Conservation (phyloP, 2,797 vertebrate species). For the Helostoma temminkii region DNA sequence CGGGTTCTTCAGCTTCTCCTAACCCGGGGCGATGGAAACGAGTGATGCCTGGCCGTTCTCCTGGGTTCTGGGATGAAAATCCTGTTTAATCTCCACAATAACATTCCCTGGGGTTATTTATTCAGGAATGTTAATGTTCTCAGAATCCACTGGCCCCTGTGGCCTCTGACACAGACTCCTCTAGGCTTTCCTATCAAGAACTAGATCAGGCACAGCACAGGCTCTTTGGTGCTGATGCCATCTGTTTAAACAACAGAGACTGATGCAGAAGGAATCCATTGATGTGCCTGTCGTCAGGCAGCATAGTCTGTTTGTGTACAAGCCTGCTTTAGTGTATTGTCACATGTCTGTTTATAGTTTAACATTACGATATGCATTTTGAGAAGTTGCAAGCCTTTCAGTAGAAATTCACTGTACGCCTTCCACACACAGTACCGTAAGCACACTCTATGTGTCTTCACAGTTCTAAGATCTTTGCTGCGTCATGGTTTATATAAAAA, state of each 20-base stretch:
- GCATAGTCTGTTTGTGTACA: slow-evolving; percentile 7
- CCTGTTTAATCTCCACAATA: slow-evolving; percentile 79
- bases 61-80: slow-evolving; percentile 72
- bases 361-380: not conserved
- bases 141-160: slow-evolving; percentile 63
- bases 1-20: slow-evolving; percentile 39
- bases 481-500: slow-evolving; percentile 66
- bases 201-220: slow-evolving; percentile 63
- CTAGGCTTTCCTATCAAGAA: slow-evolving; percentile 70
- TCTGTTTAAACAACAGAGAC: slow-evolving; percentile 69
- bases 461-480: slow-evolving; percentile 36
- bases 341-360: slow-evolving; percentile 22
- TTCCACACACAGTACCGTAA: slow-evolving; percentile 49
- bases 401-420: slow-evolving; percentile 13
- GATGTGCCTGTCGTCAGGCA: slow-evolving; percentile 46
- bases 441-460: too few species aligned
- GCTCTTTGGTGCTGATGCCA: slow-evolving; percentile 57
- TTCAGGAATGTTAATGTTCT: slow-evolving; percentile 83
- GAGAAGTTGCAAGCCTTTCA: slow-evolving; percentile 1
- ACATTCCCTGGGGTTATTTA: slow-evolving; percentile 80
- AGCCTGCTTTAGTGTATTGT: not conserved
- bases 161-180: slow-evolving; percentile 71
- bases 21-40: slow-evolving; percentile 51
- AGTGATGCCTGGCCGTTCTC: slow-evolving; percentile 66
- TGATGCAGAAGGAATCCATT: slow-evolving; percentile 54